phyloP scores from a whole-genome alignment of 2,888 invertebrate genomes.

The Clusia tigrina region DNA sequence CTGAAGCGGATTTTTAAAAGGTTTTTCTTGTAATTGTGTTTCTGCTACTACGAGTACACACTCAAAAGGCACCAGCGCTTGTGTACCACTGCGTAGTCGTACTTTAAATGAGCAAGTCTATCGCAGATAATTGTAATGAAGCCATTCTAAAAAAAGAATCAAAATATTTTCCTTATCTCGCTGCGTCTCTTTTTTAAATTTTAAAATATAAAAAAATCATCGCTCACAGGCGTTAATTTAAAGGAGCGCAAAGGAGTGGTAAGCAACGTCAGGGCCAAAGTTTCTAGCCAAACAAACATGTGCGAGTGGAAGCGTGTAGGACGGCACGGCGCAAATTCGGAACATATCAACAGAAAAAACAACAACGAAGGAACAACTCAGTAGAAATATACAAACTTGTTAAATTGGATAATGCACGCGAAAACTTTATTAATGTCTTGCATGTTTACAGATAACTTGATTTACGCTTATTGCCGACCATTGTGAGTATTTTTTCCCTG shows the following conservation, averaged over 20 bases:
- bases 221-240: neutral
- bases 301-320: too few relatives aligned
- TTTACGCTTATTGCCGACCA: slow-evolving; percentile 50
- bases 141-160: too few relatives aligned
- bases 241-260: neutral
- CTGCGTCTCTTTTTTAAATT: neutral
- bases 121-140: too few relatives aligned
- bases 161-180: too few relatives aligned
- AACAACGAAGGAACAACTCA: slow-evolving; percentile 56
- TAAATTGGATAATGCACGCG: slow-evolving; percentile 62
- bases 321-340: neutral
- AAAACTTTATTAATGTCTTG: slow-evolving; percentile 60
- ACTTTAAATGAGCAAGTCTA: too few relatives aligned
- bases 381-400: slow-evolving; percentile 61
- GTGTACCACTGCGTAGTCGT: too few relatives aligned
- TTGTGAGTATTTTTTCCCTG: neutral
- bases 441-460: slow-evolving; percentile 59
- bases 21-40: neutral
- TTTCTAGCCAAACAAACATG: neutral
- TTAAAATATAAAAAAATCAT: neutral
- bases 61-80: too few relatives aligned
- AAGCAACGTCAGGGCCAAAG: neutral
- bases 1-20: neutral
- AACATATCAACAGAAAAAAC: neutral
- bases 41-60: too few relatives aligned